A percentile compares a stretch with the other conserved stretches of the same genome.
Conservation (phyloP, 2,113 vertebrate genomes). For the Regulus satrapa region DNA sequence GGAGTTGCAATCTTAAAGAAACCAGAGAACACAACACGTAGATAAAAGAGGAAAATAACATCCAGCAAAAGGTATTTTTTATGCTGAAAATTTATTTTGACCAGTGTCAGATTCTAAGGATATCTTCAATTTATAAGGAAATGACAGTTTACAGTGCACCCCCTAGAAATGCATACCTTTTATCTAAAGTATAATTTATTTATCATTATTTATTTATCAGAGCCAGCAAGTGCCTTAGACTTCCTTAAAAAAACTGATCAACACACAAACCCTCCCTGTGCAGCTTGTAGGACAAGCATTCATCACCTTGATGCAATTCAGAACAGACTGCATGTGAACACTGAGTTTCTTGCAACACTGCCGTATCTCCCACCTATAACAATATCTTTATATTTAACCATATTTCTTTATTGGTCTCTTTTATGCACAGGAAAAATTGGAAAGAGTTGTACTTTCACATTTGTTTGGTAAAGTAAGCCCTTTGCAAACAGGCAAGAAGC, state of each 20-base stretch:
- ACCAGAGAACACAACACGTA: not conserved
- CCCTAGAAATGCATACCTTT: not conserved
- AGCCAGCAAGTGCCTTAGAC: not conserved
- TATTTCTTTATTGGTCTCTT: not conserved
- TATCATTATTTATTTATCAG: too few species aligned
- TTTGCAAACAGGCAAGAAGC: not conserved
- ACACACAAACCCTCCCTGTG: not conserved
- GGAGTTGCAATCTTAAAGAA: slow-evolving; percentile 89
- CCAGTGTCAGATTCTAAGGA: not conserved
- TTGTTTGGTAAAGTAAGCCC: not conserved
- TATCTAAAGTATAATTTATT: not conserved
- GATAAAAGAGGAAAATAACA: not conserved
- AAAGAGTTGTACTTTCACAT: not conserved
- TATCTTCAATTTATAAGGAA: not conserved
- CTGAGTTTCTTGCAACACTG: not conserved
- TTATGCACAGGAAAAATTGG: not conserved
- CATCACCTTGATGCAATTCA: not conserved
- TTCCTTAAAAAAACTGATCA: not conserved
- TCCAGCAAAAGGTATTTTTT: not conserved
- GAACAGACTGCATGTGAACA: not conserved
- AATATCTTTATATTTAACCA: not conserved
- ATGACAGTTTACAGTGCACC: not conserved
- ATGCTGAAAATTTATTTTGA: not conserved
- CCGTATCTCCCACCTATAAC: not conserved
- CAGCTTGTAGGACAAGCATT: not conserved